A percentile compares a stretch with the other conserved stretches of the same genome.
Evolutionary conservation across 2,113 vertebrate species (phyloP).

Genomic region (Sclerurus mexicanus): DNA sequence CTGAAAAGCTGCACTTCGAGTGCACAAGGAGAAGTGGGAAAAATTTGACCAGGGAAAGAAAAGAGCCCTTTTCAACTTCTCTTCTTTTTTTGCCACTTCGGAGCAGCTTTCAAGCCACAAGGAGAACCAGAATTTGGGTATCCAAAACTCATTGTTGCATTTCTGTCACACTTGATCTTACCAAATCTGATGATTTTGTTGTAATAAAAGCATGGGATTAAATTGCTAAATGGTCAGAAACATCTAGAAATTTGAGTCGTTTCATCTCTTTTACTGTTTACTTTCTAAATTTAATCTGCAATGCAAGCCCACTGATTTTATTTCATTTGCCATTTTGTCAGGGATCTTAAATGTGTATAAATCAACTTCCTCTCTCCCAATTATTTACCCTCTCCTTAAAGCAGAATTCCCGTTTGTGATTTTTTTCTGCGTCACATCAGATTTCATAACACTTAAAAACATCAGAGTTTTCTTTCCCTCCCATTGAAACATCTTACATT

Average conservation of each 20-base stretch:
- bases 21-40: neutral
- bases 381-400: neutral
- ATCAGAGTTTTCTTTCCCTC: neutral
- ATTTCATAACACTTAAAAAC: neutral
- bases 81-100: rapidly evolving
- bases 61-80: neutral
- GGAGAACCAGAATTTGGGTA: neutral
- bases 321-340: neutral
- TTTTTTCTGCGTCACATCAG: neutral
- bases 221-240: neutral
- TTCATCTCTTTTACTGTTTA: neutral
- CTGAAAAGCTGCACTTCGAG: neutral
- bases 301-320: neutral
- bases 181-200: neutral
- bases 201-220: neutral
- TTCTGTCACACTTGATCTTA: neutral
- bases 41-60: neutral
- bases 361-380: neutral
- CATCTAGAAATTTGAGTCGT: neutral
- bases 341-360: neutral
- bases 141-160: neutral
- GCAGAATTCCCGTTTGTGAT: neutral
- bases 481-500: neutral
- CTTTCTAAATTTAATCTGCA: neutral
- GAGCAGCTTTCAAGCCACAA: neutral